Base-by-base conservation (phyloP, 2,797 vertebrate species). In the Stomatorhinus walkeri region DNA sequence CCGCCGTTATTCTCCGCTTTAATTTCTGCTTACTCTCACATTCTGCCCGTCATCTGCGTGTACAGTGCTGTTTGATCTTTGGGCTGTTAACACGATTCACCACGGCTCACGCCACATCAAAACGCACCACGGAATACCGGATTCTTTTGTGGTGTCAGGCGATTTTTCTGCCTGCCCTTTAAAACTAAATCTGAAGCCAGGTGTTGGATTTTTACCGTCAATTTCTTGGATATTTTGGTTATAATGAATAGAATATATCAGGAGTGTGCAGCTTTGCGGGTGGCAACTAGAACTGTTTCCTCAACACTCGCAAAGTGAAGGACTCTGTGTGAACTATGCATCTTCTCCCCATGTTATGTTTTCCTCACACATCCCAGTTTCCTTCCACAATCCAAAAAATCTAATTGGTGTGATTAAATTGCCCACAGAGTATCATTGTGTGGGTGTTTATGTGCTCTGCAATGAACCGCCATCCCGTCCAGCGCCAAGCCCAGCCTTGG, bases 51-150 rank as follows among this genome's bases (percentile, higher is more conserved):
- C 84, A 22, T 76, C 88, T 49, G 6, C 61, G 49, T 46, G 19
- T 40, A 36, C 88, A 54, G 84, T 43, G 24, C 54, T 32, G 10
- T 87, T 89, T 87, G 84, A 89, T 89, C 88, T 46, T 46, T 32
- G 12, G 49, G 84, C 88, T 40, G n/a, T 87, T 89, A 89, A 76
- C 16, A 16, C 32, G 52, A 32, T 19, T 56, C 87, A 49, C 32
- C 48, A 46, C 24, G 85, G 49, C 48, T 85, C 61, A 87, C 32
- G 68, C 88, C 88, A 87, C 84, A 79, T 89, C 84, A 89, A 89
- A 79, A 46, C 61, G 16, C 48, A 19, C 46, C 10, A 32, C 54
- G 14, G 48, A 86, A 49, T 40, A 4, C 28, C 54, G 12, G 49
- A 85, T 76, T 52, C 61, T 89, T 79, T 52, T 87, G 49, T 89